These are phyloP conservation scores for Mythimna impura DNA, from an alignment of 2,888 invertebrate species.

Conservation along the genomic window DNA sequence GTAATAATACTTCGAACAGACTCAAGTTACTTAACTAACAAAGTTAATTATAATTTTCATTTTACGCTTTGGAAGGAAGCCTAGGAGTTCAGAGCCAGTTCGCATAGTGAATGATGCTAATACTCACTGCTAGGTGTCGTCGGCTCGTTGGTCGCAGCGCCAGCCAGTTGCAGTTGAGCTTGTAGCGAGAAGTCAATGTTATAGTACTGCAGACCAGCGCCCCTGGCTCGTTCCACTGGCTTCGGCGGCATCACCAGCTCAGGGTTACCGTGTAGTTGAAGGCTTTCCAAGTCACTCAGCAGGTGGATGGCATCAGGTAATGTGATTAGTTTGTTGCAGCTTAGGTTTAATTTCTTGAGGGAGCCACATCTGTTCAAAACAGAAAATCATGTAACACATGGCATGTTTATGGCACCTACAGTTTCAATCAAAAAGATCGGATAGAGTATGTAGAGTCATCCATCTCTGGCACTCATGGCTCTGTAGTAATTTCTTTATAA, in stretches of 20 bases:
- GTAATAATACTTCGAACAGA: neutral
- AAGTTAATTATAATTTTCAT: neutral
- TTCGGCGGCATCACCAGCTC: constrained; percentile 98
- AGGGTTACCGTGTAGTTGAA: constrained; percentile 98
- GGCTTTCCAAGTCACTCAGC: constrained; percentile 95
- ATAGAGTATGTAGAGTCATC: too few relatives aligned
- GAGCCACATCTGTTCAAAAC: constrained; percentile 94
- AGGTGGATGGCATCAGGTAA: constrained; percentile 99
- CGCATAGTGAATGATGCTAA: neutral
- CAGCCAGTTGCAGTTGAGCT: constrained; percentile 97
- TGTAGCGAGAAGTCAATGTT: constrained; percentile 99
- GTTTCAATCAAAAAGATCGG: too few relatives aligned
- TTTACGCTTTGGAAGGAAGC: neutral
- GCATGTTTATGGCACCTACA: too few relatives aligned
- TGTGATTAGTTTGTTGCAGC: constrained; percentile 98
- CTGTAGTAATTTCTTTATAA: neutral
- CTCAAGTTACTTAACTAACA: neutral
- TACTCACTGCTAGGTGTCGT: constrained; percentile 92
- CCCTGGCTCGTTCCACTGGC: constrained; percentile 94
- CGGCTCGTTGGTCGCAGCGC: constrained; percentile 95
- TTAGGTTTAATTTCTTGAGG: constrained; percentile 97
- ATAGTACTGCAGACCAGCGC: constrained; percentile 97
- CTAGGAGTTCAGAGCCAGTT: too few relatives aligned
- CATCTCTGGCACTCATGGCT: neutral
- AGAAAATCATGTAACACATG: constrained; percentile 4